These are phyloP conservation scores for Chelonoidis abingdonii DNA, from an alignment of 2,113 vertebrate species.

Conservation along the genomic window DNA sequence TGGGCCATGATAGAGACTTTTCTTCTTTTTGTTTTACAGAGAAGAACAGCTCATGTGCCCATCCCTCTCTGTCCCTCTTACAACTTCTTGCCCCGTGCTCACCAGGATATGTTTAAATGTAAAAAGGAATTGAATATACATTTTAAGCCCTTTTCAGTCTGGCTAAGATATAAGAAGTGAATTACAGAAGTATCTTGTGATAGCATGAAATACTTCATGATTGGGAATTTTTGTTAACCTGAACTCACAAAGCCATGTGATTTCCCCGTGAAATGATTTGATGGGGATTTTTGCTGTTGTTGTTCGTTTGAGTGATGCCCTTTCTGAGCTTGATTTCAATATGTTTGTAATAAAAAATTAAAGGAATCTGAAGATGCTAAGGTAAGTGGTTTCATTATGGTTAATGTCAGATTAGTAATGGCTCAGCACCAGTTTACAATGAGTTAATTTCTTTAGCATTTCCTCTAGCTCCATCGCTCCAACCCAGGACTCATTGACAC, in stretches of 20 bases:
- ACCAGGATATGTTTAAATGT: neutral
- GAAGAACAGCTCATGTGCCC: slow-evolving; percentile 33
- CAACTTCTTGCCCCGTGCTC: neutral
- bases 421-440: neutral
- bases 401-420: neutral
- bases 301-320: slow-evolving; percentile 24
- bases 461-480: neutral
- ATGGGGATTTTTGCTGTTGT: neutral
- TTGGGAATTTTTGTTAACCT: slow-evolving; percentile 48
- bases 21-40: slow-evolving; percentile 63
- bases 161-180: slow-evolving; percentile 42
- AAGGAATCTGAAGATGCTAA: neutral
- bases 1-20: slow-evolving; percentile 33
- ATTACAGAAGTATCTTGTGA: slow-evolving; percentile 66
- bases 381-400: neutral
- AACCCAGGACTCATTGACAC: neutral
- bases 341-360: neutral
- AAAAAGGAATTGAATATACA: neutral
- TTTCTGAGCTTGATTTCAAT: neutral
- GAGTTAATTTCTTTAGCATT: neutral
- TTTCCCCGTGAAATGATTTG: slow-evolving; percentile 14
- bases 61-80: slow-evolving; percentile 41
- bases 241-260: slow-evolving; percentile 47
- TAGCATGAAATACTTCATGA: slow-evolving; percentile 15
- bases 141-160: neutral